Percentiles rank a stretch among this genome's conserved stretches.
Evolutionary conservation across 2,113 vertebrate species (phyloP).

Genomic region (Takifugu flavidus): DNA sequence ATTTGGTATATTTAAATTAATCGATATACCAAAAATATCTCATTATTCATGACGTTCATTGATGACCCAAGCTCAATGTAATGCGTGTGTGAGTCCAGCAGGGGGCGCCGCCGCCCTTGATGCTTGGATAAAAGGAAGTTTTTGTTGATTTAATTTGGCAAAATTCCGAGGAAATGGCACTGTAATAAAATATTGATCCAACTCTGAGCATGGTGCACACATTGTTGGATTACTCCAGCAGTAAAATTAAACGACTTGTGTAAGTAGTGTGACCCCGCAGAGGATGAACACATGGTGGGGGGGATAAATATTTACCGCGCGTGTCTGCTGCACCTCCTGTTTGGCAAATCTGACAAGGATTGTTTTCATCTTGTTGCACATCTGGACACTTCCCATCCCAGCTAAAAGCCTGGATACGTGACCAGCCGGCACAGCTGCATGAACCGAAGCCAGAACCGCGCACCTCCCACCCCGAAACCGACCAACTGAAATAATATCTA

Average conservation of each 20-base stretch:
- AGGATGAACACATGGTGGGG: not conserved
- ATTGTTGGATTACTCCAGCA: no score
- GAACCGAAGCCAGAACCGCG: constrained; percentile 26
- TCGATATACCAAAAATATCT: no score
- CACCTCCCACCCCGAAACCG: not conserved
- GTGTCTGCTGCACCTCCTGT: not conserved
- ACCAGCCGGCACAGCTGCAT: constrained; percentile 53
- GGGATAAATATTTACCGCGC: not conserved
- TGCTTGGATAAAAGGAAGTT: no score
- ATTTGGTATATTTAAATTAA: no score
- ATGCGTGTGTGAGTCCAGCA: constrained; percentile 20
- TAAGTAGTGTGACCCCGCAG: not conserved
- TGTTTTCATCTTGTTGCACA: constrained; percentile 57
- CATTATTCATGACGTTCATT: no score
- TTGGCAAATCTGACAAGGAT: not conserved
- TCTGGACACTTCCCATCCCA: constrained; percentile 80
- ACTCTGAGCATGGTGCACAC: no score
- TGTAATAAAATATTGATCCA: no score
- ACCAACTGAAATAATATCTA: not conserved
- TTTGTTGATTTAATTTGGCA: no score
- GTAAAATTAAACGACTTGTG: no score
- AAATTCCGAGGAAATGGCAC: no score
- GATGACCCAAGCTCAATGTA: not conserved
- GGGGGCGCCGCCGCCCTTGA: not conserved
- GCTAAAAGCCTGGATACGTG: constrained; percentile 64